Conservation (phyloP, 2,113 vertebrate genomes). For the Danio rerio region DNA sequence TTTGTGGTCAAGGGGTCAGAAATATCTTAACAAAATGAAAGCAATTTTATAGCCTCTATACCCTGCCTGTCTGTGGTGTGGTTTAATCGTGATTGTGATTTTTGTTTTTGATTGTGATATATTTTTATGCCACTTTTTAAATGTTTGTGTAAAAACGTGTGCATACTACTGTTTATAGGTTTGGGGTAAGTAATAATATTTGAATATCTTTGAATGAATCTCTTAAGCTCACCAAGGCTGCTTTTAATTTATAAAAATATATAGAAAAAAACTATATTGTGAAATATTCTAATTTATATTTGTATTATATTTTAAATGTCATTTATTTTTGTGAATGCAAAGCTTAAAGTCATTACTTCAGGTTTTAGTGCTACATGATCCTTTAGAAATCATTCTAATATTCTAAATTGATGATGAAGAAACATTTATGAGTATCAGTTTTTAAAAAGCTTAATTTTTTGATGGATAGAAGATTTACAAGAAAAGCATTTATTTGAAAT, state of each 20-base stretch:
- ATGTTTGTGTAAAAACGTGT: neutral
- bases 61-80: neutral
- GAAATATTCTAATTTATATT: neutral
- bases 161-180: neutral
- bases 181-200: neutral
- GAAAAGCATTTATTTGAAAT: too few relatives aligned
- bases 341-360: neutral
- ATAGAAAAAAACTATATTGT: neutral
- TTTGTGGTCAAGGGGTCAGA: too few relatives aligned
- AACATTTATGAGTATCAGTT: too few relatives aligned
- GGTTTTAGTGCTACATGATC: neutral
- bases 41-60: neutral
- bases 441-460: too few relatives aligned
- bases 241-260: neutral
- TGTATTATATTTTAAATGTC: neutral
- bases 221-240: neutral
- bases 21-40: too few relatives aligned
- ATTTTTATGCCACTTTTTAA: neutral
- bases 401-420: too few relatives aligned
- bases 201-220: neutral
- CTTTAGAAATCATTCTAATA: neutral
- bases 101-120: neutral
- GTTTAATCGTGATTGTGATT: neutral
- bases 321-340: neutral
- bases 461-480: too few relatives aligned